Evolutionary conservation across 2,113 vertebrate genomes (phyloP).

Genomic region (Sander lucioperca): DNA sequence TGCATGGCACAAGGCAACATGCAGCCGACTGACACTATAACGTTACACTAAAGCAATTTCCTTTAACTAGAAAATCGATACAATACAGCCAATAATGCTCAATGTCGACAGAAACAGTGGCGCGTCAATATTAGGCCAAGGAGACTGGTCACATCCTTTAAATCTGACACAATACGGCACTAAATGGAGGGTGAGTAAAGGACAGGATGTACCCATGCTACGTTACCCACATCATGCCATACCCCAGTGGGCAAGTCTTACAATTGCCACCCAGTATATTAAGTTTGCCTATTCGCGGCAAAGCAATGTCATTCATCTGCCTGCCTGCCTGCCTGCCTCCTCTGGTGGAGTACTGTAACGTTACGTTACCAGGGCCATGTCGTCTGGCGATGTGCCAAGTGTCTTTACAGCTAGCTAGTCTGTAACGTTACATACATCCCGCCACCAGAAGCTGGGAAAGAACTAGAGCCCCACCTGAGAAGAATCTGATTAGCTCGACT

Average conservation of each 20-base stretch:
- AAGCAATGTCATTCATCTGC: conserved; percentile 25
- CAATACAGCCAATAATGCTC: background rate
- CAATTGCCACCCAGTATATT: background rate
- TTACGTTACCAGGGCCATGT: conserved; percentile 20
- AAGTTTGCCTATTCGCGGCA: conserved; percentile 23
- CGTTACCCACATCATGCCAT: conserved; percentile 1
- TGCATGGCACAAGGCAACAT: background rate
- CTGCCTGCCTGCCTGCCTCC: conserved; percentile 2
- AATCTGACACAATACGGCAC: background rate
- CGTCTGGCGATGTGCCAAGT: conserved; percentile 45
- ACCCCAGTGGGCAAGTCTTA: conserved; percentile 4
- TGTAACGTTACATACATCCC: conserved; percentile 6
- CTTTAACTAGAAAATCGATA: conserved; percentile 15
- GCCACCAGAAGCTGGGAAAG: conserved; percentile 66
- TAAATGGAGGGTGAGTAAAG: background rate
- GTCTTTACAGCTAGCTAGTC: background rate
- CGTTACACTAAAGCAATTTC: background rate
- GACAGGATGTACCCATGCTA: conserved; percentile 50
- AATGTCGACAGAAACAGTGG: background rate
- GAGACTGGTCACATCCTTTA: background rate
- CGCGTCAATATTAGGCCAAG: background rate
- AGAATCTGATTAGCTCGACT: background rate
- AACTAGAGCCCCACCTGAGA: background rate
- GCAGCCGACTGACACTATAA: background rate
- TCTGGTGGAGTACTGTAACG: background rate